Evolutionary conservation across 1,140 invertebrate genomes (phyloP), one percentile per base, ranked within the genome.

Genomic region (Nebria ingens): DNA sequence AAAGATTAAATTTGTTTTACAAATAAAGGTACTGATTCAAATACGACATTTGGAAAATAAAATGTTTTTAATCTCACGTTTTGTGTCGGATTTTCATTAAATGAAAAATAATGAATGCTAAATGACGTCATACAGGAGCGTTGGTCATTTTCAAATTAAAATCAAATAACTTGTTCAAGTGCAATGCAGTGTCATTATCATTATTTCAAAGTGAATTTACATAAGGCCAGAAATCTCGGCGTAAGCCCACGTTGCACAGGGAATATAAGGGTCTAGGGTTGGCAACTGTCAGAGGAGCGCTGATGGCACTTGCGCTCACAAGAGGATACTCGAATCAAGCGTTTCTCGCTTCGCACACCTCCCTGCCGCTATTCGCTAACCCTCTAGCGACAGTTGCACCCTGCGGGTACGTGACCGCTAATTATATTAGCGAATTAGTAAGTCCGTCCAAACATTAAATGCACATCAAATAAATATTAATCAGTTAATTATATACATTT

Each of bases 271-370:
- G 4, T 12, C 40, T 12, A 45, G 40, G 40, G 17, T 3, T 17
- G 9, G 6, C n/a, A n/a, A n/a, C 15, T 17, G 40, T 45, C 40
- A 45, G 9, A 45, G 40, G n/a, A 12, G 40, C 17, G 40, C 40
- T 17, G 40, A 45, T 45, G 40, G 40, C 17, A 45, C 40, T 45
- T 17, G 40, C 17, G 40, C 17, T 45, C 40, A 45, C 40, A 45
- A 45, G 40, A 45, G 40, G 40, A 45, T 45, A 45, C 40, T 45
- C 40, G 15, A 45, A 45, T 45, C 40, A 45, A 45, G 40, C 40
- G 40, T 34, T 9, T n/a, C 25, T n/a, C 6, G 40, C 25, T 29
- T 6, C 40, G 17, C 40, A 45, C 40, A 12, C 15, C 6, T 6
- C 40, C 9, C 15, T 17, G n/a, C n/a, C 25, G n/a, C 25, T n/a